These are phyloP conservation scores for Antechinus stuartii DNA, from an alignment of 2,113 vertebrate species.

Conservation along the genomic window DNA sequence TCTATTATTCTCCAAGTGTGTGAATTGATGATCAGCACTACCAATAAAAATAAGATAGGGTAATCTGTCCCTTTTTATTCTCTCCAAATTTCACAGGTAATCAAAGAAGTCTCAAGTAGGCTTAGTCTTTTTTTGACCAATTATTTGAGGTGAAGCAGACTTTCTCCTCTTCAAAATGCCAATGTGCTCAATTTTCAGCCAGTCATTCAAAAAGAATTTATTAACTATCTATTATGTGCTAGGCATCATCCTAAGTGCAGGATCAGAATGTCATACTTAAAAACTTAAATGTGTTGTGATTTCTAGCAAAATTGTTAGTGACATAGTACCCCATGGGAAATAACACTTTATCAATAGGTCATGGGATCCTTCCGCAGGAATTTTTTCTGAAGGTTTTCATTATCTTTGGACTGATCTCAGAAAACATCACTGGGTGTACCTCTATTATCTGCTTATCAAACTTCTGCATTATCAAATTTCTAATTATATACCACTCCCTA, in stretches of 20 bases:
- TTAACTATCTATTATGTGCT: background rate
- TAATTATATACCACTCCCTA: background rate
- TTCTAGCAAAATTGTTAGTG: background rate
- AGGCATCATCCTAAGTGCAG: background rate
- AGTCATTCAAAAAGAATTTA: background rate
- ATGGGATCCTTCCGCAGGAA: background rate
- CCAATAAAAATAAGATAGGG: background rate
- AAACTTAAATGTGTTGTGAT: background rate
- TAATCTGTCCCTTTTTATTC: background rate
- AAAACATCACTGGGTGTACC: background rate
- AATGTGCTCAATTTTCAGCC: background rate
- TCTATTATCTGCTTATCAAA: background rate
- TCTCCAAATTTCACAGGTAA: background rate
- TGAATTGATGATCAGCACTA: background rate
- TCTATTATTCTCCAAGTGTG: background rate
- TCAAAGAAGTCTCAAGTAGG: background rate
- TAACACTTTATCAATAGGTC: background rate
- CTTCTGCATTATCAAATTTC: background rate
- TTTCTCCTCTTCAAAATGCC: background rate
- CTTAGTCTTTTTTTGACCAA: background rate
- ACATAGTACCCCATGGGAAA: background rate
- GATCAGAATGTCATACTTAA: background rate
- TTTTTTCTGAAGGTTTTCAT: background rate
- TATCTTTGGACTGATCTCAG: background rate
- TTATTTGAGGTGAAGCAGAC: background rate